phyloP scores from a whole-genome alignment of 2,888 invertebrate species.

The Euphydryas editha region DNA sequence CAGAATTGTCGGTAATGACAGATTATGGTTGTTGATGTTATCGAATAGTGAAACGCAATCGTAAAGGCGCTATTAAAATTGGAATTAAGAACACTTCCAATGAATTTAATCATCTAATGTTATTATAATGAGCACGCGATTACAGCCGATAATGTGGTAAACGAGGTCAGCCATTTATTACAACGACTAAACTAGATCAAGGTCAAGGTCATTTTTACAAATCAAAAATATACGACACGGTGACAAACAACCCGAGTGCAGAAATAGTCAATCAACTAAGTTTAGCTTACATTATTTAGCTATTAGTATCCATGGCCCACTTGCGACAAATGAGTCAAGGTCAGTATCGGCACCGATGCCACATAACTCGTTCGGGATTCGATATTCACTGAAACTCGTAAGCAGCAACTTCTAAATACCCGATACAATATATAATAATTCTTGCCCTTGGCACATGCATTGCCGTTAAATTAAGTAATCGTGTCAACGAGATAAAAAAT shows the following conservation, averaged over 20 bases:
- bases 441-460: slow-evolving; percentile 64
- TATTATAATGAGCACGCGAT: slow-evolving; percentile 72
- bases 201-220: slow-evolving; percentile 83
- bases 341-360: slow-evolving; percentile 50
- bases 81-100: slow-evolving; percentile 48
- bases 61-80: slow-evolving; percentile 38
- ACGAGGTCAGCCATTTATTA: slow-evolving; percentile 81
- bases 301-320: slow-evolving; percentile 71
- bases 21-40: not conserved
- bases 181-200: slow-evolving; percentile 79
- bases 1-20: not conserved
- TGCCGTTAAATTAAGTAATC: slow-evolving; percentile 71
- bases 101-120: slow-evolving; percentile 59
- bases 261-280: slow-evolving; percentile 67
- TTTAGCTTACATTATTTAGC: slow-evolving; percentile 72
- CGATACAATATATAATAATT: slow-evolving; percentile 34
- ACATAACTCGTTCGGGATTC: not conserved
- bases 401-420: not conserved
- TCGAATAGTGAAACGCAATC: slow-evolving; percentile 11
- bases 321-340: slow-evolving; percentile 78
- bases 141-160: slow-evolving; percentile 76
- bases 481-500: slow-evolving; percentile 71
- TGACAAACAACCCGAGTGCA: slow-evolving; percentile 71
- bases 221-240: slow-evolving; percentile 73
- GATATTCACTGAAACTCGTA: not conserved